phyloP scores from a whole-genome alignment of 2,797 vertebrate species.

The Sardinella longiceps region DNA sequence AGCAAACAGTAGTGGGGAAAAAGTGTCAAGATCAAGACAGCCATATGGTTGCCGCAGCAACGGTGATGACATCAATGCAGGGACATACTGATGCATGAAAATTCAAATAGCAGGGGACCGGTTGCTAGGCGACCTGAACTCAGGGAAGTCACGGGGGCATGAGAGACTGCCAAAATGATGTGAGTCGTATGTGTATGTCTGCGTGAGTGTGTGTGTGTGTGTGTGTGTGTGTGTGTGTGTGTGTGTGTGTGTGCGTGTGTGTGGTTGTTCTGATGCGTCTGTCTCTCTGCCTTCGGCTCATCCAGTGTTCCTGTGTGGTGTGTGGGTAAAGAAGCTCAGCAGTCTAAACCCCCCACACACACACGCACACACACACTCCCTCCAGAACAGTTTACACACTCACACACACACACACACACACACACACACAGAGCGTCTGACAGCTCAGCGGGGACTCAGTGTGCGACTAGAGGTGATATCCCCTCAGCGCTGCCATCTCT shows the following conservation, averaged over 20 bases:
- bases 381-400: not conserved
- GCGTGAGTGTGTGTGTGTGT: not conserved
- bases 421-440: not conserved
- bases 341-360: not conserved
- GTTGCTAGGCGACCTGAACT: constrained; percentile 86
- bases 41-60: constrained; percentile 85
- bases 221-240: not conserved
- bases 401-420: constrained; percentile 23
- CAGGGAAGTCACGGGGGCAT: constrained; percentile 76
- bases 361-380: not conserved
- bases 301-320: not conserved
- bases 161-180: constrained; percentile 68
- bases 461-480: constrained; percentile 15
- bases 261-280: not conserved
- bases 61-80: constrained; percentile 78
- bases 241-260: not conserved
- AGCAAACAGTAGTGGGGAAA: constrained; percentile 55
- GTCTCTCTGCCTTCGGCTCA: not conserved
- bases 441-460: constrained; percentile 1
- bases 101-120: constrained; percentile 77
- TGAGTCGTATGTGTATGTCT: constrained; percentile 66
- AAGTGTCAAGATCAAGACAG: constrained; percentile 75
- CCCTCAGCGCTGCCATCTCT: not conserved
- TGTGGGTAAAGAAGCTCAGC: constrained; percentile 11
- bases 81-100: constrained; percentile 86